A percentile compares a stretch with the other conserved stretches of the same genome.
These are phyloP conservation scores for Telmatochromis sp. DNA, from an alignment of 2,113 vertebrate species.

Conservation along the genomic window DNA sequence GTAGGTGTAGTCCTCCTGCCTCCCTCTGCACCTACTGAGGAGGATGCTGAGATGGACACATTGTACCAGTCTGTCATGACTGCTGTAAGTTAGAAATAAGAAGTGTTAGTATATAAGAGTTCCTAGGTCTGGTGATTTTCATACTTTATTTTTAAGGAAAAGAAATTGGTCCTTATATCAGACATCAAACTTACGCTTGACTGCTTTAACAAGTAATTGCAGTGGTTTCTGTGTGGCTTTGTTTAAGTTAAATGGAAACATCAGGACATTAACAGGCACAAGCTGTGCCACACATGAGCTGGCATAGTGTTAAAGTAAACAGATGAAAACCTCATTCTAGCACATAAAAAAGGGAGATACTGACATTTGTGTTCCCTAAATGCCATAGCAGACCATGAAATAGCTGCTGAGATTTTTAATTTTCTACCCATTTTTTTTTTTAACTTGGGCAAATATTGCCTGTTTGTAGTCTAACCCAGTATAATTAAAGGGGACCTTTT, in stretches of 20 bases:
- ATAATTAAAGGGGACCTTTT: background rate
- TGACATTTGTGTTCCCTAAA: background rate
- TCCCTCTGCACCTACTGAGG: constrained; percentile 27
- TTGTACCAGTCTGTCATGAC: constrained; percentile 60
- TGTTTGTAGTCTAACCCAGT: background rate
- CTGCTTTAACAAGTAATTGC: background rate
- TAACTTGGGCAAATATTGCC: background rate
- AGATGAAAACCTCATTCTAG: background rate
- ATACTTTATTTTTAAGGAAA: background rate
- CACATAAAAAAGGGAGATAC: background rate
- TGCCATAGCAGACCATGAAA: background rate
- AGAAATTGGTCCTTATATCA: background rate
- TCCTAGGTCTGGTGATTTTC: background rate
- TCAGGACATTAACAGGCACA: background rate
- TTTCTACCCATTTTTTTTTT: background rate
- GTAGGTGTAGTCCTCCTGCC: constrained; percentile 65
- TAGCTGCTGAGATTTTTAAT: background rate
- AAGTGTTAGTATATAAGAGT: background rate
- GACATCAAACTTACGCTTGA: background rate
- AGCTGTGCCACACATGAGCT: background rate
- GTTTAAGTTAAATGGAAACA: background rate
- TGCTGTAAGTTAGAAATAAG: constrained; percentile 34
- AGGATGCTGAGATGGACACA: constrained; percentile 54
- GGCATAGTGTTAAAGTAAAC: background rate
- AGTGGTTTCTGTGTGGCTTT: background rate